Evolutionary conservation across 1,140 invertebrate genomes (phyloP), one percentile per base, ranked within the genome.

Genomic region (Zophobas atratus): DNA sequence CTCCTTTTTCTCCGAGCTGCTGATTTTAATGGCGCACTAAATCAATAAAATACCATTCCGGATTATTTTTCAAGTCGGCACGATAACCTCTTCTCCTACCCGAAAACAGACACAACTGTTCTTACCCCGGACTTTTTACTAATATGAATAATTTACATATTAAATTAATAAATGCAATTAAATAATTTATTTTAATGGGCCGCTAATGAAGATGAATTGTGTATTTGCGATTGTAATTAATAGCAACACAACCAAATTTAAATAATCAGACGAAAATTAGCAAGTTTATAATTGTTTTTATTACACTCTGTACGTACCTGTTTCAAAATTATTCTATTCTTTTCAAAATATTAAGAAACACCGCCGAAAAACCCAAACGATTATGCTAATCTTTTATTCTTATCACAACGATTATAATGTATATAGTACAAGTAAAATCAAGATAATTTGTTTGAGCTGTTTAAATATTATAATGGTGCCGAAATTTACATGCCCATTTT

Each of bases 1-100:
- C 57, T 74, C 49, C 38, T 73, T 70, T 36, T 75, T 67, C 79
- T 77, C 75, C 76, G 39, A 72, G 70, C 77, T 75, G 78, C 77
- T 79, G 78, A 77, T 77, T 79, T 79, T 82, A 81, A 82, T 82
- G 81, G 81, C 79, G 77, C 73, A 74, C 80, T 79, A 81, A 80
- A 82, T 82, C 81, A 80, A 82, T 82, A 81, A 73, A 76, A 82
- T 82, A 39, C 60, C 75, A 78, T 77, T 82, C 78, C 49, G 78
- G 76, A 82, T 82, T 79, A 49, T 77, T 77, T 70, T 67, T 43
- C 33, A 67, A 67, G 8, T 51, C 6, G 38, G 43, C 49, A 60
- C 56, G 1, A 60, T 60, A 60, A 60, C 6, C 56, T 20, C 20
- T 20, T 20, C 20, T 20, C 8, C n/a, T 38, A 39, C 6, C 35